Conservation (phyloP, 2,888 invertebrate genomes). For the Orchesella flavescens region DNA sequence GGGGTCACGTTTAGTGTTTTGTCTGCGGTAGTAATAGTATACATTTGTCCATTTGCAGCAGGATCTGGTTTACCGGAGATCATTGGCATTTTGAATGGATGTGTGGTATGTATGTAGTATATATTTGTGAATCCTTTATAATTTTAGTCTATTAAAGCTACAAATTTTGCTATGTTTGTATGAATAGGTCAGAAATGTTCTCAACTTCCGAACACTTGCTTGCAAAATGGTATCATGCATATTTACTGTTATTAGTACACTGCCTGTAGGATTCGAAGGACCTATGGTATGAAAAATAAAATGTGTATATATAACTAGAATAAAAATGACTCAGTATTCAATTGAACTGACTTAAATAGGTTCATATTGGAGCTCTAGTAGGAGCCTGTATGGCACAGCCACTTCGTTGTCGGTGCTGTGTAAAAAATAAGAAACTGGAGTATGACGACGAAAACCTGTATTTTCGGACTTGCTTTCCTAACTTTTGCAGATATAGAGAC, state of each 20-base stretch:
- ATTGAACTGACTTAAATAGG: constrained; percentile 47
- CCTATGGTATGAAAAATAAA: constrained; percentile 73
- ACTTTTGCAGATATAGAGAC: constrained; percentile 68
- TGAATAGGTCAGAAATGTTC: constrained; percentile 73
- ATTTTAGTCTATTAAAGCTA: too few relatives aligned
- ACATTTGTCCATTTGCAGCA: constrained; percentile 68
- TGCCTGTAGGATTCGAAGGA: constrained; percentile 75
- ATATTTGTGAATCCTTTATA: neutral
- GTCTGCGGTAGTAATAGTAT: constrained; percentile 67
- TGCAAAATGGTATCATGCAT: constrained; percentile 74
- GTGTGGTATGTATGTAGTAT: constrained; percentile 71
- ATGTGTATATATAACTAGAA: neutral
- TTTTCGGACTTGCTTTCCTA: constrained; percentile 38
- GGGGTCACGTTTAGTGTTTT: constrained; percentile 67
- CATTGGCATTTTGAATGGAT: constrained; percentile 75
- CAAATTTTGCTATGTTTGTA: constrained; percentile 1
- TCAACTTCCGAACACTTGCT: constrained; percentile 74
- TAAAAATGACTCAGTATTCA: too few relatives aligned
- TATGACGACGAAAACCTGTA: constrained; percentile 18
- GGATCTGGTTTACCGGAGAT: constrained; percentile 74
- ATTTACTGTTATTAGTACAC: constrained; percentile 74
- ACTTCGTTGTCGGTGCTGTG: constrained; percentile 5
- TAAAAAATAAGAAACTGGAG: constrained; percentile 26
- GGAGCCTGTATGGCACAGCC: constrained; percentile 68
- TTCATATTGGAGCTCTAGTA: constrained; percentile 74